Evolutionary conservation across 1,140 invertebrate genomes (phyloP).

Genomic region (Panulirus ornatus): DNA sequence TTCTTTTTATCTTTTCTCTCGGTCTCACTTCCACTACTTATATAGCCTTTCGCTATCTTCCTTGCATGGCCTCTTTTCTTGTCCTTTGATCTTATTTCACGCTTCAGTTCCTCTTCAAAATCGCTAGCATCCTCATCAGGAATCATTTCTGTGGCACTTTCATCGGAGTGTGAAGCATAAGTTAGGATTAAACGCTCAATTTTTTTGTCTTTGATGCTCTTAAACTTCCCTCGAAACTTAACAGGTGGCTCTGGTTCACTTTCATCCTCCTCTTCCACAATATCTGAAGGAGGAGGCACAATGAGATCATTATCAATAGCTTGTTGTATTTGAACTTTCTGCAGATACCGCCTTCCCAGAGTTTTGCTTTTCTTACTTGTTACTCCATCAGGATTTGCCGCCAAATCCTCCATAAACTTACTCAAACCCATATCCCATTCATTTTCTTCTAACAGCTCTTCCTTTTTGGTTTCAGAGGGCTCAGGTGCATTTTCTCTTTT

Average conservation of each 20-base stretch:
- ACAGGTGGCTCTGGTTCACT: conserved; percentile 73
- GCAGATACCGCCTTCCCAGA: conserved; percentile 68
- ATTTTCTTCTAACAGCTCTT: conserved; percentile 47
- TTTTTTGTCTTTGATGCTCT: conserved; percentile 74
- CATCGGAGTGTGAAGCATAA: conserved; percentile 74
- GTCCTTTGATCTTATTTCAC: conserved; percentile 68
- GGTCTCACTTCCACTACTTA: conserved; percentile 55
- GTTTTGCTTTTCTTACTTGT: conserved; percentile 71
- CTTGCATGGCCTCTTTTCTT: conserved; percentile 39
- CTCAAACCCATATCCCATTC: conserved; percentile 64
- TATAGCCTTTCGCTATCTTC: conserved; percentile 22
- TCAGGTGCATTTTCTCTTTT: conserved; percentile 45
- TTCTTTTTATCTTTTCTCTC: conserved; percentile 25
- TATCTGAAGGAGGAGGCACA: conserved; percentile 46
- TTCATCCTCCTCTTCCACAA: conserved; percentile 65
- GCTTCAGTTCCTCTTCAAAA: conserved; percentile 72
- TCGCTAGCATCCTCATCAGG: conserved; percentile 75
- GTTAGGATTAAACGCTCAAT: conserved; percentile 73
- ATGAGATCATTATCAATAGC: conserved; percentile 74
- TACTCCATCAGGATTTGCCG: conserved; percentile 63
- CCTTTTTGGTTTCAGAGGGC: conserved; percentile 26
- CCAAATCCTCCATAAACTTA: conserved; percentile 69
- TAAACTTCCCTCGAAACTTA: conserved; percentile 74
- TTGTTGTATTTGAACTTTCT: conserved; percentile 71
- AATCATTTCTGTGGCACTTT: conserved; percentile 74